A percentile compares a stretch with the other conserved stretches of the same genome.
Evolutionary conservation across 2,797 vertebrate species (phyloP).

Genomic region (Pangasius mekongensis): DNA sequence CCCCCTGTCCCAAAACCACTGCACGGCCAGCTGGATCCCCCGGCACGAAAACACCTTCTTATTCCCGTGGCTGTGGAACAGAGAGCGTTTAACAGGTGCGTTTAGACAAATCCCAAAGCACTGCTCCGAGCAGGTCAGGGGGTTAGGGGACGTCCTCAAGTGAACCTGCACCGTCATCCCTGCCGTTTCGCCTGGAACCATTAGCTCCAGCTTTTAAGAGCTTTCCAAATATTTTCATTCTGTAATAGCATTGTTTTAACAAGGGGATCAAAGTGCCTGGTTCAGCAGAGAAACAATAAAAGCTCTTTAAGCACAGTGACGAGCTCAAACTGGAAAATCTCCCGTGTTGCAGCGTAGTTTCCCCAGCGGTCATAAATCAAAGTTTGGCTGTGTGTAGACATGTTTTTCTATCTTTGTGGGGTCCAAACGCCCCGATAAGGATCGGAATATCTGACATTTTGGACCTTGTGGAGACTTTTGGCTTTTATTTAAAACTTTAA

Average conservation of each 20-base stretch:
- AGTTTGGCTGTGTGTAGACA: neutral
- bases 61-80: constrained; percentile 88
- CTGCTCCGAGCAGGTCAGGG: neutral
- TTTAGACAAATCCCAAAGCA: neutral
- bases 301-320: neutral
- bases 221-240: neutral
- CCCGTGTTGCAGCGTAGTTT: neutral
- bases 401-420: neutral
- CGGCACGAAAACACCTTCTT: constrained; percentile 97
- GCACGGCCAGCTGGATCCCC: constrained; percentile 93
- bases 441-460: neutral
- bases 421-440: neutral
- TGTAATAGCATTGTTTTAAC: neutral
- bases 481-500: neutral
- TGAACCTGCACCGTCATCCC: neutral
- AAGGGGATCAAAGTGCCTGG: neutral
- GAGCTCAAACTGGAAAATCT: neutral
- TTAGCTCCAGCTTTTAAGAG: neutral
- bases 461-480: neutral
- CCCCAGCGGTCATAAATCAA: neutral
- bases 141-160: neutral
- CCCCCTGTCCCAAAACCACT: constrained; percentile 92
- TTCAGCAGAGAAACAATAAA: neutral
- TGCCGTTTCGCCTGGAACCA: neutral
- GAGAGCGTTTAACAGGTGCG: neutral